These are phyloP conservation scores for Temnopleurus reevesii DNA, from an alignment of 53 echinoderm and acorn worm species.

Conservation along the genomic window DNA sequence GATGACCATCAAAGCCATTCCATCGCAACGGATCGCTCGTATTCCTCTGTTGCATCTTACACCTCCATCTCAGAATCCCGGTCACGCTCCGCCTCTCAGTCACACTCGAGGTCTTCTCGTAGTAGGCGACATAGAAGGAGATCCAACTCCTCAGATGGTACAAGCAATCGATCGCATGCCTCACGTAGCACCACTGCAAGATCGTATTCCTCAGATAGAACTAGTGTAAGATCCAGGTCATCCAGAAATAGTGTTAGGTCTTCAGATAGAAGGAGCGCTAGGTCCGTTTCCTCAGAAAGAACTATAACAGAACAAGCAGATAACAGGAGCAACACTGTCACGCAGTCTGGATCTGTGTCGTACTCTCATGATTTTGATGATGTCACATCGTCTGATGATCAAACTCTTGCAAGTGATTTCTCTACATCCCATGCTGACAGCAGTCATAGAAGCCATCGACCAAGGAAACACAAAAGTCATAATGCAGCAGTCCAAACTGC, in stretches of 20 bases:
- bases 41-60: conserved; percentile 14
- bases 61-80: not conserved
- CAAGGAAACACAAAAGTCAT: not conserved
- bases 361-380: conserved; percentile 54
- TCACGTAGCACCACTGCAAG: not conserved
- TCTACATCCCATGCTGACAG: conserved; percentile 14
- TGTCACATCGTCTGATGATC: not conserved
- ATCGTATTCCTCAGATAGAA: not conserved
- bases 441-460: not conserved
- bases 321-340: not conserved
- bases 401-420: conserved; percentile 38
- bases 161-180: too few relatives aligned
- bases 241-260: too few relatives aligned
- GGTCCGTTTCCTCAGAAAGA: too few relatives aligned
- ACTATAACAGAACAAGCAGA: not conserved
- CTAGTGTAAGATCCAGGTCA: too few relatives aligned
- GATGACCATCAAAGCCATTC: too few relatives aligned
- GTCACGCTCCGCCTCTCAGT: not conserved
- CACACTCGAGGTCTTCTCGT: not conserved
- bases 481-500: conserved; percentile 45
- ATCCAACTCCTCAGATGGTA: too few relatives aligned
- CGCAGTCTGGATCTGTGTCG: not conserved
- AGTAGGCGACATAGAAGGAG: too few relatives aligned
- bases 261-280: too few relatives aligned
- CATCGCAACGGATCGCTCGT: too few relatives aligned